Base-by-base conservation (phyloP, 2,797 vertebrate species). In the Hapalemur alaotrensis region DNA sequence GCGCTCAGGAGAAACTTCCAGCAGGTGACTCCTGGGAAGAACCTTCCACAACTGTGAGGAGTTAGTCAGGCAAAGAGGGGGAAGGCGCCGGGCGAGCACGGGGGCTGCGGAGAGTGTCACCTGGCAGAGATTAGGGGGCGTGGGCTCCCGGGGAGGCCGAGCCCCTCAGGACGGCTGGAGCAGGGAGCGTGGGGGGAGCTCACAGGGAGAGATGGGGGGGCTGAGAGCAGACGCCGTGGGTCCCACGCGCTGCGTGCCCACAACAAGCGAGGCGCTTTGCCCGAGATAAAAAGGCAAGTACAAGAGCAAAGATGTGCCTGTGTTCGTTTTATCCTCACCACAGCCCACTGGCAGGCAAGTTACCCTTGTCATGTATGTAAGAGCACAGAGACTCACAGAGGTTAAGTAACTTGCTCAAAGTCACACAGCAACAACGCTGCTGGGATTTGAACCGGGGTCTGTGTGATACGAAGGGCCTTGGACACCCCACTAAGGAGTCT, bases 341-440 rank as follows among this genome's bases (percentile, higher is more conserved):
- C 23, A 15, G 14, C 13, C 72, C 5, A 1, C 22, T 46, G 54
- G 35, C 5, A 69, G n/a, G 54, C 41, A 3, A 3, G 4, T 7
- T 35, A 8, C 11, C 78, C 18, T 85, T 10, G 7, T 32, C 78
- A 6, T 14, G 46, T 5, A 41, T 7, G 0, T 32, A 46, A 92
- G 61, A 67, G 78, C 30, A 35, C 11, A 7, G 79, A 84, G 59
- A 72, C 83, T 93, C 50, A 54, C 17, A 86, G 82, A 95, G 65
- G 82, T 81, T 96, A 84, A 89, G 35, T 63, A 61, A 81, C 78
- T 57, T 52, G 59, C 54, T 84, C 48, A 48, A 72, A 94, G 73
- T 83, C 76, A 85, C 73, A 83, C 46, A 82, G 69, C 82, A 43
- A 61, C 78, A 57, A n/a, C 13, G 15, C 25, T 28, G 28, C 30